A percentile compares a stretch with the other conserved stretches of the same genome.
Evolutionary conservation across 1,140 invertebrate genomes (phyloP).

Genomic region (Tetramorium parvispinum): DNA sequence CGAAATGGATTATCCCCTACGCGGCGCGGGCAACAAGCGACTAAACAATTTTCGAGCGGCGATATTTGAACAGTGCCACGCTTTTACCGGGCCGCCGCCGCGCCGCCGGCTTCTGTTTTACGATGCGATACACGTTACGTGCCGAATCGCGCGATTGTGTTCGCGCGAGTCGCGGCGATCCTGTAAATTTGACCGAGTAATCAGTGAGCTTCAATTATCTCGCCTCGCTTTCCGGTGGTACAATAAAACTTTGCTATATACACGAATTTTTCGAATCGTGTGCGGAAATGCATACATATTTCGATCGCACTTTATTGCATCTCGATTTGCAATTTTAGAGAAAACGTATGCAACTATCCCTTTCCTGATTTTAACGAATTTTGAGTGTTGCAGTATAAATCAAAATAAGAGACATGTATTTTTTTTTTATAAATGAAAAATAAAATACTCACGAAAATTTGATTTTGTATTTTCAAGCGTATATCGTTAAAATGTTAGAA

Average conservation of each 20-base stretch:
- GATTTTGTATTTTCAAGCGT: not conserved
- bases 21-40: not conserved
- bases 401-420: not conserved
- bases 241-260: slow-evolving; percentile 21
- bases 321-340: not conserved
- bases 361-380: not conserved
- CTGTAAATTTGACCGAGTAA: slow-evolving; percentile 51
- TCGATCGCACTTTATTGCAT: not conserved
- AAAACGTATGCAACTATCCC: too few species aligned
- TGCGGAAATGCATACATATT: not conserved
- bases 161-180: slow-evolving; percentile 13
- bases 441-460: not conserved
- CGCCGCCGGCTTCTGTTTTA: not conserved
- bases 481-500: not conserved
- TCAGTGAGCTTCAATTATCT: slow-evolving; percentile 55
- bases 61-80: slow-evolving; percentile 6
- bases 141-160: slow-evolving; percentile 31
- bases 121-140: slow-evolving; percentile 45
- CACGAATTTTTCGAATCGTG: not conserved
- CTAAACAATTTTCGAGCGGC: slow-evolving; percentile 41
- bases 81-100: not conserved
- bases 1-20: slow-evolving; percentile 10
- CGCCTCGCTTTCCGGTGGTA: not conserved
- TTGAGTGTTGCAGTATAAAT: not conserved
- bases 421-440: not conserved